Evolutionary conservation across 2,113 vertebrate species (phyloP).

Genomic region (Rostratula benghalensis): DNA sequence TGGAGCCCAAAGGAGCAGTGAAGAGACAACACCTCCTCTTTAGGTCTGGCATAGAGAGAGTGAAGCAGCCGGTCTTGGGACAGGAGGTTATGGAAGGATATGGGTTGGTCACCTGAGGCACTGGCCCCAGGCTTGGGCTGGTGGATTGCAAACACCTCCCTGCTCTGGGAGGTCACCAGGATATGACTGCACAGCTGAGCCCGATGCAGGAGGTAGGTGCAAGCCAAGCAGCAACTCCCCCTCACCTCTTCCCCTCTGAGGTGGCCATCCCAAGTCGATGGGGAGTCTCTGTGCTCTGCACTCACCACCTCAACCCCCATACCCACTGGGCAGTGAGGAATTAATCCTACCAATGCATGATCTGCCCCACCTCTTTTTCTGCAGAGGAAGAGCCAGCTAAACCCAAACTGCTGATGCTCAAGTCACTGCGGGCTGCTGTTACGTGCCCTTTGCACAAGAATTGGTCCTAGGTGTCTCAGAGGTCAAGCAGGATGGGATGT

Average conservation of each 20-base stretch:
- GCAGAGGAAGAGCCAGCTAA: neutral
- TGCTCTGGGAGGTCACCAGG: fast-evolving
- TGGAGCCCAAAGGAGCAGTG: fast-evolving
- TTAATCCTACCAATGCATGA: fast-evolving
- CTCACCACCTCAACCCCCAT: neutral
- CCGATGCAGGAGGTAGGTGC: neutral
- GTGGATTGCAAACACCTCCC: neutral
- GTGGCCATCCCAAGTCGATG: neutral
- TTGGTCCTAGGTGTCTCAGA: neutral
- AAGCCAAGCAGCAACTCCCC: neutral
- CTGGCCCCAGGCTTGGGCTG: neutral
- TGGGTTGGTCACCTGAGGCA: neutral
- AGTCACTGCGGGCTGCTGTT: neutral
- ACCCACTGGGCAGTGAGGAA: neutral
- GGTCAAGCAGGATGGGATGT: neutral
- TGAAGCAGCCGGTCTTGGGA: neutral
- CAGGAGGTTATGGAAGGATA: neutral
- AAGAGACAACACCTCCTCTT: neutral
- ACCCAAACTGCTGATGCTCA: neutral
- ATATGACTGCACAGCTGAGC: fast-evolving
- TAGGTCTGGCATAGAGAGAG: neutral
- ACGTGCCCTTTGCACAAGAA: fast-evolving
- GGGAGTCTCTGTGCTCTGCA: neutral
- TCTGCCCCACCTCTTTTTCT: neutral
- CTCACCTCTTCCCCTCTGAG: neutral